Conservation (phyloP, 2,797 vertebrate genomes). For the Caiman crocodilus region DNA sequence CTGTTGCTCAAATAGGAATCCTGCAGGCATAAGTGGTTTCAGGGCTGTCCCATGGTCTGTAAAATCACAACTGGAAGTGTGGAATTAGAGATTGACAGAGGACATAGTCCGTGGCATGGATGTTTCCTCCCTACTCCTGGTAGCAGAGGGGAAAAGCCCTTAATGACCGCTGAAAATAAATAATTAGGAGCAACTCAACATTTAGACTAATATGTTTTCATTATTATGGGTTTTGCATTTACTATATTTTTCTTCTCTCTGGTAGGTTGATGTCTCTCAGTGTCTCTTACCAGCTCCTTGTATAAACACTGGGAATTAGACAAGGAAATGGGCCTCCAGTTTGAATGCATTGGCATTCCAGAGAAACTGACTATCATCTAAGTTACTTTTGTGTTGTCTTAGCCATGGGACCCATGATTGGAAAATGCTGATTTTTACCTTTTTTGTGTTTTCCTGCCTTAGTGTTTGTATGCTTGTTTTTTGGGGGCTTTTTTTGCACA, state of each 20-base stretch:
- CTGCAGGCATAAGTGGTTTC: not conserved
- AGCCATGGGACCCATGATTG: not conserved
- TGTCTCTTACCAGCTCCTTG: not conserved
- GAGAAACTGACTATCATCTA: not conserved
- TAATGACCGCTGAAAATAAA: slow-evolving; percentile 61
- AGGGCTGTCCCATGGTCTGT: slow-evolving; percentile 20
- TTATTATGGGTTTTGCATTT: slow-evolving; percentile 31
- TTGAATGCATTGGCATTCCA: not conserved
- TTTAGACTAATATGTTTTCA: slow-evolving; percentile 26
- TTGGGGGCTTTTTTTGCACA: not conserved
- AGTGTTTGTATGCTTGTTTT: not conserved
- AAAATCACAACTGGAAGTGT: not conserved
- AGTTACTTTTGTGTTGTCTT: not conserved
- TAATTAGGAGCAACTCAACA: slow-evolving; percentile 48
- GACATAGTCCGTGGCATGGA: not conserved
- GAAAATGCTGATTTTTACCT: slow-evolving; percentile 8
- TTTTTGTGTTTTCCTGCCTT: not conserved
- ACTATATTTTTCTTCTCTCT: slow-evolving; percentile 47
- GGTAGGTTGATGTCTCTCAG: not conserved
- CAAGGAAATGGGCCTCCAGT: not conserved
- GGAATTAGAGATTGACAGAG: not conserved
- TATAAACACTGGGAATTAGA: slow-evolving; percentile 12
- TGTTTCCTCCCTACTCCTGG: not conserved
- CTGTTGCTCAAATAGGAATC: not conserved
- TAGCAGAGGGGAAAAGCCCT: slow-evolving; percentile 18